phyloP scores from a whole-genome alignment of 2,888 invertebrate species.

The Drosophila borealis region DNA sequence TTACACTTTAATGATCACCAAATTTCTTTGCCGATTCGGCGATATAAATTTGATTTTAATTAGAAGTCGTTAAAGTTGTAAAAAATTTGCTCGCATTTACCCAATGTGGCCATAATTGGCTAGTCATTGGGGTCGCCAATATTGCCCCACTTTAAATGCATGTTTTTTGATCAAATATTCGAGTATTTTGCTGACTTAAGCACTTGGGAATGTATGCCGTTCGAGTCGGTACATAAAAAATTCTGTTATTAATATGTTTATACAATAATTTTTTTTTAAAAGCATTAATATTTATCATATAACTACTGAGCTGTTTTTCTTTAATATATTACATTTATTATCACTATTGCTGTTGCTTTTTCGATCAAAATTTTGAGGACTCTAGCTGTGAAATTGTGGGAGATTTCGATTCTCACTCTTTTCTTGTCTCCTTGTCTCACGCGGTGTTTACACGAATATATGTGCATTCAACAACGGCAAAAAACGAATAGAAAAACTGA shows the following conservation, averaged over 20 bases:
- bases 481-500: too few species aligned
- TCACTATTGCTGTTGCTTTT: too few species aligned
- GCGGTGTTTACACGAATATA: too few species aligned
- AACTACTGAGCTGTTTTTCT: too few species aligned
- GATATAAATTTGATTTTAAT: conserved; percentile 73
- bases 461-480: too few species aligned
- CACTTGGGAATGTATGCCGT: background rate
- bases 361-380: too few species aligned
- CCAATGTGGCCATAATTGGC: conserved; percentile 40
- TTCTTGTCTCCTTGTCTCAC: too few species aligned
- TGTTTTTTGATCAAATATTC: conserved; percentile 3
- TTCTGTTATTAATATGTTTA: background rate
- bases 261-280: too few species aligned
- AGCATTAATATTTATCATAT: too few species aligned
- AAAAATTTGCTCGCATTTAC: conserved; percentile 70
- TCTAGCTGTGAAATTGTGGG: too few species aligned
- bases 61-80: conserved; percentile 78
- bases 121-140: conserved; percentile 2
- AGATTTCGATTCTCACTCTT: too few species aligned
- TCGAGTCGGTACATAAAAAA: background rate
- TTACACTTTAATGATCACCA: conserved; percentile 79
- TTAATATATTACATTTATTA: too few species aligned
- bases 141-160: conserved; percentile 24
- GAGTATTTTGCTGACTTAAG: background rate
- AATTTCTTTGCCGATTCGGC: conserved; percentile 44